A percentile compares a stretch with the other conserved stretches of the same genome.
These are phyloP conservation scores for Theretra japonica DNA, from an alignment of 2,888 invertebrate species.

Conservation along the genomic window DNA sequence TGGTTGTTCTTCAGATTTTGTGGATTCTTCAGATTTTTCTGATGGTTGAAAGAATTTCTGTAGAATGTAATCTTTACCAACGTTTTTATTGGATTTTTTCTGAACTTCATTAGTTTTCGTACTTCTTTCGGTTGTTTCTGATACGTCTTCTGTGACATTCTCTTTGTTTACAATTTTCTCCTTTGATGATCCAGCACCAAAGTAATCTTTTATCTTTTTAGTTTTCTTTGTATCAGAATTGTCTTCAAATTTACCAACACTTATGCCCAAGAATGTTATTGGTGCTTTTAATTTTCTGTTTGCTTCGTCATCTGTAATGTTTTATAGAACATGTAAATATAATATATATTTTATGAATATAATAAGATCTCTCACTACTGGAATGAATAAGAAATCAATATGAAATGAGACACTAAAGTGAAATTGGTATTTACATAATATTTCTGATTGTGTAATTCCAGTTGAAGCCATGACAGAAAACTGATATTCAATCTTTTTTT, in stretches of 20 bases:
- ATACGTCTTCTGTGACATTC: conserved; percentile 42
- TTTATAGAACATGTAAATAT: not conserved
- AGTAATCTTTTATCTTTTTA: conserved; percentile 85
- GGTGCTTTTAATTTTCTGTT: conserved; percentile 78
- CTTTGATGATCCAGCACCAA: conserved; percentile 73
- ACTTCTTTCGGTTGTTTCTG: conserved; percentile 39
- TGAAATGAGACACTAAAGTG: too few species aligned
- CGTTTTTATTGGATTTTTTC: conserved; percentile 31
- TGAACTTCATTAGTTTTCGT: not conserved
- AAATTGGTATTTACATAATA: too few species aligned
- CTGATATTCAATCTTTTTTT: too few species aligned
- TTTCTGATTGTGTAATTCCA: too few species aligned
- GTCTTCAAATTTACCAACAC: conserved; percentile 91
- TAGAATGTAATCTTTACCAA: conserved; percentile 51
- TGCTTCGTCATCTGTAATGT: conserved; percentile 62
- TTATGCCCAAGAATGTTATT: conserved; percentile 90
- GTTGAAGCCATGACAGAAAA: too few species aligned
- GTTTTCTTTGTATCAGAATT: conserved; percentile 78
- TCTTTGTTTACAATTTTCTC: conserved; percentile 44
- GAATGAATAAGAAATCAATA: too few species aligned
- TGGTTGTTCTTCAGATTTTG: conserved; percentile 29
- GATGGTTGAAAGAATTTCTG: conserved; percentile 41
- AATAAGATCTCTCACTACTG: too few species aligned
- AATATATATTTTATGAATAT: too few species aligned
- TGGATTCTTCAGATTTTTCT: conserved; percentile 35